Evolutionary conservation across 2,113 vertebrate genomes (phyloP).

Genomic region (Ceyx melanurus): DNA sequence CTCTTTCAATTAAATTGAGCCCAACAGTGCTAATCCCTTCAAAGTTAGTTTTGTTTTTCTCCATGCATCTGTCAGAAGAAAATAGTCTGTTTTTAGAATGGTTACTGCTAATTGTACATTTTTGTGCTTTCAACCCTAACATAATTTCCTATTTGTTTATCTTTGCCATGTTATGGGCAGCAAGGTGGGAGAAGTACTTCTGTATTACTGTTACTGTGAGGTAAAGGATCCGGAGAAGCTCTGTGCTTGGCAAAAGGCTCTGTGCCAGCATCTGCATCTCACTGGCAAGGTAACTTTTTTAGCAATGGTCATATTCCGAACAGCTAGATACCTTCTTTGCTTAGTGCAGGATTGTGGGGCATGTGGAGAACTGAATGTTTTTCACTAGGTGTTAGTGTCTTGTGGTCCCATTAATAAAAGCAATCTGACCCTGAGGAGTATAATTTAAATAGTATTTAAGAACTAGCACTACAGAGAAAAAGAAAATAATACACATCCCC

Average conservation of each 20-base stretch:
- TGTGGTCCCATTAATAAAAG: neutral
- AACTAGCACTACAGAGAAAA: neutral
- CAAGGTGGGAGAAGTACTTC: constrained; percentile 86
- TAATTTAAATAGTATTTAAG: neutral
- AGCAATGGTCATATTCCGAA: neutral
- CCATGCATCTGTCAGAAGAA: neutral
- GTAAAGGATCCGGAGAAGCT: constrained; percentile 81
- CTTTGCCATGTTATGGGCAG: constrained; percentile 50
- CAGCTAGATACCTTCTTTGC: neutral
- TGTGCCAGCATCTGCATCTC: constrained; percentile 87
- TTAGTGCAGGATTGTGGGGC: neutral
- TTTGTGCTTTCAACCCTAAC: neutral
- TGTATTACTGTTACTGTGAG: constrained; percentile 90
- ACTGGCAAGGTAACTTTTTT: constrained; percentile 88
- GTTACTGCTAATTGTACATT: neutral
- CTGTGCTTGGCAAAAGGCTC: constrained; percentile 88
- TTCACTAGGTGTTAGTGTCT: neutral
- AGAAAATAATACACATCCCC: neutral
- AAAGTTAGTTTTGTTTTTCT: neutral
- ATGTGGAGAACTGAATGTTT: neutral
- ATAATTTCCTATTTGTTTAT: neutral
- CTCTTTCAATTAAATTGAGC: neutral
- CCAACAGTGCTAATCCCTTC: neutral
- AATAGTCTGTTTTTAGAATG: neutral
- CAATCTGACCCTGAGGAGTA: neutral